Conservation (phyloP, 2,797 vertebrate genomes). For the Macropus fuliginosus region DNA sequence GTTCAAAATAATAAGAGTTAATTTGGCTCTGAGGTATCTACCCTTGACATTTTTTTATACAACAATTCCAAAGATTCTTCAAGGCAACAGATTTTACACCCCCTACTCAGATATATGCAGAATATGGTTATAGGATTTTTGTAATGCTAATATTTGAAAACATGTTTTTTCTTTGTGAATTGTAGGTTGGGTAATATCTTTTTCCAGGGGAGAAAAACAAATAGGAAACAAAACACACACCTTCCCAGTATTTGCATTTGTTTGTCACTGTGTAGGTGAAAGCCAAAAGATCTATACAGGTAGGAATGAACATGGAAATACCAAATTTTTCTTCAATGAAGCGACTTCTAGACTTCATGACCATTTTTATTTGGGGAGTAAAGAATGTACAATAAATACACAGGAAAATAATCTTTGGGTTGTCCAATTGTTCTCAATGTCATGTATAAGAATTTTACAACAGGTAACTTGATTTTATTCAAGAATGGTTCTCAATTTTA, state of each 20-base stretch:
- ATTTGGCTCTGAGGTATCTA: constrained; percentile 14
- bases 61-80: not conserved
- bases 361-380: not conserved
- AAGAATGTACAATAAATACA: not conserved
- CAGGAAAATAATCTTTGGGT: not conserved
- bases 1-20: constrained; percentile 37
- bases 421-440: not conserved
- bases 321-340: not conserved
- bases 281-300: not conserved
- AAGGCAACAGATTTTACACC: not conserved
- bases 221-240: not conserved
- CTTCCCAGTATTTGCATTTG: not conserved
- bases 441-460: not conserved
- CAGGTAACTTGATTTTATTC: not conserved
- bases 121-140: not conserved
- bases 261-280: not conserved
- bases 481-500: not conserved
- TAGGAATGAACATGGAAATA: not conserved
- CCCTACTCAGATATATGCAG: not conserved
- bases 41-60: not conserved
- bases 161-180: not conserved
- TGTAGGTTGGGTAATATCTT: not conserved
- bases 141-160: not conserved
- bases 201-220: not conserved
- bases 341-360: not conserved